Base-by-base conservation (phyloP, 2,888 invertebrate species). In the Cynaeus angustus region DNA sequence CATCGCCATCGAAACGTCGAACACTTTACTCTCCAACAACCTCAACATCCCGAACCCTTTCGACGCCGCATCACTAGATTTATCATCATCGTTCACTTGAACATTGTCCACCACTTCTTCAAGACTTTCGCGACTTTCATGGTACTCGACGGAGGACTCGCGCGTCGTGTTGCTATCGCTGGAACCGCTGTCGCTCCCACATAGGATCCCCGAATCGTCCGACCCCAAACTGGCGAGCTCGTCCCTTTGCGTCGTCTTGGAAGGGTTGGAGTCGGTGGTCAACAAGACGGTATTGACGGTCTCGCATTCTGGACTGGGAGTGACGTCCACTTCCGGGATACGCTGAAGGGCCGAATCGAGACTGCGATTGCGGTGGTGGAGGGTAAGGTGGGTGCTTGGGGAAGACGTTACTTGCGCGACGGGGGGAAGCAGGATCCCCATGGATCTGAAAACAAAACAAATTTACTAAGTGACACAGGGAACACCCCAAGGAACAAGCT, bases 1-100 rank as follows among this genome's bases (percentile, higher is more conserved):
- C 83, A 99, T 95, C 74, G 99, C 99, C 90, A 99, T 98, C 77
- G 97, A 95, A 90, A 99, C 97, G 85, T 98, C 97, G 87, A 99
- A 97, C 80, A 98, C 91, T 87, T 96, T 97, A 79, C 98, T 98
- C 87, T 99, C 98, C 85, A 99, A 97, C 81, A 99, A 89, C 80
- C 99, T 88, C 77, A 97, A 88, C 85, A 91, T 90, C 79, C 92
- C 92, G 83, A 91, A 91, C 64, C 78, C 74, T 58, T 77, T 80
- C 14, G 81, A 80, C 48, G 81, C 82, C 48, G 81, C 82, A 67
- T 83, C 82, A 67, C 82, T 81, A 66, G 45, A 13, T 41, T 28
- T 62, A 37, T 58, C 37, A 10, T 64, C 69, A 6, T 43, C 62
- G 28, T 21, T 12, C n/a, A 53, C 50, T 14, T 69, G 30, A 46